These are phyloP conservation scores for Aricia agestis DNA, from an alignment of 1,140 invertebrate genomes.

Conservation along the genomic window DNA sequence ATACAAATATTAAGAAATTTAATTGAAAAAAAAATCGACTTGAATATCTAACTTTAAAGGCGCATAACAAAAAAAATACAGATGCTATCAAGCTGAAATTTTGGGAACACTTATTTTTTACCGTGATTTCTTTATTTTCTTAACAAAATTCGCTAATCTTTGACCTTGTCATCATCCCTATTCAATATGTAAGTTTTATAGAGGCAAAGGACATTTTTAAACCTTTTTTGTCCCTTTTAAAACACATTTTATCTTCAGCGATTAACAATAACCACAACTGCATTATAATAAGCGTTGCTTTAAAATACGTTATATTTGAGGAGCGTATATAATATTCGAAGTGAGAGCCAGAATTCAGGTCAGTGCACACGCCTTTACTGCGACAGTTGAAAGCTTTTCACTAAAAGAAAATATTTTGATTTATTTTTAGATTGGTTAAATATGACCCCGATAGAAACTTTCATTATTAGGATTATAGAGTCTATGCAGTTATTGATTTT, in stretches of 20 bases:
- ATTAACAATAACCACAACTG: not conserved
- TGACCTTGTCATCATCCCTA: too few relatives aligned
- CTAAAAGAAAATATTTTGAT: slow-evolving; percentile 43
- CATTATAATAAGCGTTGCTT: slow-evolving; percentile 17
- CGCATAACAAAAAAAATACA: too few relatives aligned
- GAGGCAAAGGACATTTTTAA: too few relatives aligned
- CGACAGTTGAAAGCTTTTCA: slow-evolving; percentile 40
- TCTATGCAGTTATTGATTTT: too few relatives aligned
- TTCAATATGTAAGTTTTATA: too few relatives aligned
- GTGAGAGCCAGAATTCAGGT: slow-evolving; percentile 45
- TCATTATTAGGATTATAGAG: slow-evolving; percentile 7
- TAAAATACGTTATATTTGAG: slow-evolving; percentile 23
- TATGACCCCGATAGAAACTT: slow-evolving; percentile 12
- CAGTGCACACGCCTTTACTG: slow-evolving; percentile 39
- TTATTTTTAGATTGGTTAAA: slow-evolving; percentile 29
- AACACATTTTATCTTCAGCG: not conserved
- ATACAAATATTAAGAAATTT: too few relatives aligned
- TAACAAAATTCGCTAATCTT: too few relatives aligned
- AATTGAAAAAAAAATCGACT: too few relatives aligned
- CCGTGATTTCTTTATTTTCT: too few relatives aligned
- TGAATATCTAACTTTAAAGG: too few relatives aligned
- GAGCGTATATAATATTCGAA: slow-evolving; percentile 44
- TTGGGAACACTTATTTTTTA: too few relatives aligned
- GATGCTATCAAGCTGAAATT: too few relatives aligned
- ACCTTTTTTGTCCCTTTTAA: not conserved